Evolutionary conservation across 2,113 vertebrate genomes (phyloP), one percentile per base, ranked within the genome.

Genomic region (Esox niger): DNA sequence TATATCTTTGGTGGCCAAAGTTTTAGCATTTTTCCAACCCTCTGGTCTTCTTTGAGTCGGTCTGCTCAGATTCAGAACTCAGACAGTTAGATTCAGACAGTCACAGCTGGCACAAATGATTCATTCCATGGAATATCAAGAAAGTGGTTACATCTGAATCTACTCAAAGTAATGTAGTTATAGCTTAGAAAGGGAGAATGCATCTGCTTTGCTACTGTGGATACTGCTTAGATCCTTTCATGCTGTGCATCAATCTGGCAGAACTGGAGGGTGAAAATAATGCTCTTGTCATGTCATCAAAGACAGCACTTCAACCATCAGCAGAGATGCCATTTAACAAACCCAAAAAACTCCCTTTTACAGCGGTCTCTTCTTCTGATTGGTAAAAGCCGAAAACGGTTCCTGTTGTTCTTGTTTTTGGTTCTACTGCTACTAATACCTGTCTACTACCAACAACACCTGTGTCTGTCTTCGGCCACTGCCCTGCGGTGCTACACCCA

Each of bases 41-140:
- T 25, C 65, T n/a, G 64, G 61, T n/a, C n/a, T 47, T 71, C 30
- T 46, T 38, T 70, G 27, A 30, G 17, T 11, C 26, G 49, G 74
- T 74, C 62, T 67, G 68, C 60, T 52, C 2, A 2, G 30, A 54
- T 73, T 59, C 71, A 80, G 66, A 21, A 54, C 49, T 11, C 69
- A 76, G n/a, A n/a, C n/a, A n/a, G n/a, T n/a, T n/a, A n/a, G n/a
- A n/a, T n/a, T n/a, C 71, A 9, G 55, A 63, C 26, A 6, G 82
- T 81, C 78, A 65, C 76, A 77, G 73, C 46, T 66, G 32, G 72
- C 6, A 75, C 69, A 73, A 86, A 77, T 26, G 8, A 57, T 68
- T 77, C 79, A 57, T 68, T 77, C 79, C 73, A 80, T 79, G 85
- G 85, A 87, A 87, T 83, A 77, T 76, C 70, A 29, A 32, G 31